Evolutionary conservation across 2,888 invertebrate genomes (phyloP), one percentile per base, ranked within the genome.

Genomic region (Agriotes lineatus): DNA sequence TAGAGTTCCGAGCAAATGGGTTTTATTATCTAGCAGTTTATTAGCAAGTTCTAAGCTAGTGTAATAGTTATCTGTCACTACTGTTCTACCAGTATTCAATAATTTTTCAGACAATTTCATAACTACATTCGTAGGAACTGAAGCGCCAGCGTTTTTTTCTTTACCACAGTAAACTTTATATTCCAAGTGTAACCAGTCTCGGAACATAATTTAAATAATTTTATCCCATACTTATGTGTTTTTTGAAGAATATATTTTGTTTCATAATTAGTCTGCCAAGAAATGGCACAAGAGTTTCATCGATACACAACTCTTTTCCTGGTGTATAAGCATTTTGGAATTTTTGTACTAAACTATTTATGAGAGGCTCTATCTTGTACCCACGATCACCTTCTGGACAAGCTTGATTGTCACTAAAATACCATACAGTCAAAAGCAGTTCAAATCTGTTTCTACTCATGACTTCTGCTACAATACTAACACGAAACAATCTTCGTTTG

Each of bases 201-300:
- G n/a, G 10, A 7, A n/a, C 37, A 37, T 37, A 37, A n/a, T n/a
- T 37, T 37, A 9, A 30, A 30, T 9, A n/a, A n/a, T n/a, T n/a
- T n/a, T n/a, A n/a, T n/a, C n/a, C n/a, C n/a, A n/a, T n/a, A n/a
- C n/a, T n/a, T n/a, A n/a, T n/a, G n/a, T n/a, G n/a, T n/a, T n/a
- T n/a, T n/a, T 35, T 35, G 35, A 5, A 9, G 35, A 2, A 35
- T 35, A 64, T 77, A 77, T 63, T 76, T n/a, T n/a, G 76, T 14
- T 76, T 67, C 69, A 79, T 77, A 63, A 75, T 58, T 37, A 79
- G 60, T 22, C 76, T 19, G 12, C 77, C 78, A 58, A 77, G 73
- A 70, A 78, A 80, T 14, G 79, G 79, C 25, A 79, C 75, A 50
- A n/a, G n/a, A n/a, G n/a, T n/a, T n/a, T n/a, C n/a, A n/a, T n/a